These are phyloP conservation scores for Tipula confusa DNA, from an alignment of 2,888 invertebrate species.

Conservation along the genomic window DNA sequence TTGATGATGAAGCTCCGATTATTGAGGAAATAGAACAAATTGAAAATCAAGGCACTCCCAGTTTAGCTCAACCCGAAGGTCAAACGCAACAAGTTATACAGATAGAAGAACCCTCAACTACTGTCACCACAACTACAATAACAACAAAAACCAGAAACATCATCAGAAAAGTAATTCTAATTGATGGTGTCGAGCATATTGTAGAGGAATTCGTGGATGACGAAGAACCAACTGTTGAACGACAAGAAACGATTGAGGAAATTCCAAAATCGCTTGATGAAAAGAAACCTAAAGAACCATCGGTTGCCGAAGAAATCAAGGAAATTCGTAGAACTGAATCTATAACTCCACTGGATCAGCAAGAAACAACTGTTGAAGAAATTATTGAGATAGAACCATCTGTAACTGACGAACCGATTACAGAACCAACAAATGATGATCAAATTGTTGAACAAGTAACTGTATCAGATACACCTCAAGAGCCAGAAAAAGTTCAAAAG, in stretches of 20 bases:
- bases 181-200: slow-evolving; percentile 78
- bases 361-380: slow-evolving; percentile 64
- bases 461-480: background rate
- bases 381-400: slow-evolving; percentile 82
- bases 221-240: background rate
- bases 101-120: background rate
- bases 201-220: slow-evolving; percentile 78
- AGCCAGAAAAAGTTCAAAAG: background rate
- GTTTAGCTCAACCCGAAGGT: background rate
- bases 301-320: too few species aligned
- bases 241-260: background rate
- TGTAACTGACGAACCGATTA: slow-evolving; percentile 44
- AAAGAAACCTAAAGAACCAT: too few species aligned
- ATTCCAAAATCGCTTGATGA: too few species aligned
- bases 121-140: slow-evolving; percentile 47
- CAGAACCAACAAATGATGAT: too few species aligned
- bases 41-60: too few species aligned
- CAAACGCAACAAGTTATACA: background rate
- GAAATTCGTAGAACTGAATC: too few species aligned
- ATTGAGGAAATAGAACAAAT: too few species aligned
- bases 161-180: slow-evolving; percentile 68
- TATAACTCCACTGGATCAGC: too few species aligned
- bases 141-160: slow-evolving; percentile 70
- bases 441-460: background rate
- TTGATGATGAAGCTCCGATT: too few species aligned